A percentile compares a stretch with the other conserved stretches of the same genome.
These are phyloP conservation scores for Megaustenia siamemsis DNA, from an alignment of 2,888 invertebrate species.

Conservation along the genomic window DNA sequence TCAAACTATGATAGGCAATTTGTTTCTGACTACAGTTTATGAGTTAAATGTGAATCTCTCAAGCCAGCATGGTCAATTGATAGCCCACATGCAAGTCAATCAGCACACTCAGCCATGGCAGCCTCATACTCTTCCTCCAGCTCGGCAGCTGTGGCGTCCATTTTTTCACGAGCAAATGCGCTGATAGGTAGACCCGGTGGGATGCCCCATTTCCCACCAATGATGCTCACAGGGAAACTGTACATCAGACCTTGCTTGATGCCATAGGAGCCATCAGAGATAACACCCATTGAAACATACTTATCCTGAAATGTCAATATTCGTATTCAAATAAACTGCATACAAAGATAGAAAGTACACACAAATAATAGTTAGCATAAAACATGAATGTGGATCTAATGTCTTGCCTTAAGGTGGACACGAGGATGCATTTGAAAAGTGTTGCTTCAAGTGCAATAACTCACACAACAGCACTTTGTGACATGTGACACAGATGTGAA, in stretches of 20 bases:
- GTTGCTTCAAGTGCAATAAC: background rate
- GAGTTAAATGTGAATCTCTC: background rate
- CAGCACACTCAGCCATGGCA: slow-evolving; percentile 83
- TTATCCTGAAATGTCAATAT: slow-evolving; percentile 67
- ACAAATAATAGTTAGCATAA: too few relatives aligned
- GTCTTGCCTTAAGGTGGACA: too few relatives aligned
- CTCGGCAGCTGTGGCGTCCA: slow-evolving; percentile 92
- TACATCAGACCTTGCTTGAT: slow-evolving; percentile 93
- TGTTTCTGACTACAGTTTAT: background rate
- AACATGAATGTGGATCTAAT: too few relatives aligned
- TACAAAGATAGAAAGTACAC: background rate
- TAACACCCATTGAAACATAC: slow-evolving; percentile 95
- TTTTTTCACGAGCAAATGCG: slow-evolving; percentile 91
- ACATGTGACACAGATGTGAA: background rate
- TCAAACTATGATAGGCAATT: too few relatives aligned
- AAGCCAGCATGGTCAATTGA: background rate
- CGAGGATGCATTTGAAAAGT: background rate
- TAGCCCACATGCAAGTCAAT: slow-evolving; percentile 46
- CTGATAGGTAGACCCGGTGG: slow-evolving; percentile 90
- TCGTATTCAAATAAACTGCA: background rate
- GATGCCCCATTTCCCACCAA: slow-evolving; percentile 87
- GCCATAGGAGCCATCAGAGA: slow-evolving; percentile 96
- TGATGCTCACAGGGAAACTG: slow-evolving; percentile 95
- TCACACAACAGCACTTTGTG: background rate
- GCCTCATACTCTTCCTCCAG: slow-evolving; percentile 92